A percentile compares a stretch with the other conserved stretches of the same genome.
phyloP scores from a whole-genome alignment of 1,140 invertebrate genomes.

The Monochamus saltuarius region DNA sequence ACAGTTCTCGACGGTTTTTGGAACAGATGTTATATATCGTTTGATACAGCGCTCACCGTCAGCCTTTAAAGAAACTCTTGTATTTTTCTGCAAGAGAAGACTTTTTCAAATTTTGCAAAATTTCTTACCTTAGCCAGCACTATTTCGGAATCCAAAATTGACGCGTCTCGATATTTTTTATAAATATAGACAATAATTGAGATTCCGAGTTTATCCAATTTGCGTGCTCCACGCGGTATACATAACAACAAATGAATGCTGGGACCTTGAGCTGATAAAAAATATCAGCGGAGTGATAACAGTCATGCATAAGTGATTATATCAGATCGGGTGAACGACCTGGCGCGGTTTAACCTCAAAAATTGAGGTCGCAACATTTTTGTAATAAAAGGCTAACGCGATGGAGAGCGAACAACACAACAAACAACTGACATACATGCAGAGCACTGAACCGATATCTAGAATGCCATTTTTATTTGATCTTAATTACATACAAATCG shows the following conservation, averaged over 20 bases:
- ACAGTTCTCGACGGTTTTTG: too few relatives aligned
- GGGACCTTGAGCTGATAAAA: conserved; percentile 34
- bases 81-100: too few relatives aligned
- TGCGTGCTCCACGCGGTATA: too few relatives aligned
- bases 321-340: conserved; percentile 39
- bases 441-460: conserved; percentile 43
- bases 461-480: conserved; percentile 22
- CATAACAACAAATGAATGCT: not conserved
- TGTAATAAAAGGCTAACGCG: conserved; percentile 32
- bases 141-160: too few relatives aligned
- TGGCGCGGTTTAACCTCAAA: conserved; percentile 44
- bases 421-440: conserved; percentile 43
- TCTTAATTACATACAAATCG: conserved; percentile 19
- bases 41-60: too few relatives aligned
- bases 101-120: too few relatives aligned
- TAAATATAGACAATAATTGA: too few relatives aligned
- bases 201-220: too few relatives aligned
- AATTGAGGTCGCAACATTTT: conserved; percentile 48
- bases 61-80: too few relatives aligned
- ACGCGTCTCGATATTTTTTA: too few relatives aligned
- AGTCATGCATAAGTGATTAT: conserved; percentile 23
- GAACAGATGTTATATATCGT: too few relatives aligned
- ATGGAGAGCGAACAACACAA: conserved; percentile 39
- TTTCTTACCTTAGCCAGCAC: too few relatives aligned
- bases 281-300: conserved; percentile 18